A percentile compares a stretch with the other conserved stretches of the same genome.
Conservation (phyloP, 2,888 invertebrate genomes). For the Platypus cylindrus region DNA sequence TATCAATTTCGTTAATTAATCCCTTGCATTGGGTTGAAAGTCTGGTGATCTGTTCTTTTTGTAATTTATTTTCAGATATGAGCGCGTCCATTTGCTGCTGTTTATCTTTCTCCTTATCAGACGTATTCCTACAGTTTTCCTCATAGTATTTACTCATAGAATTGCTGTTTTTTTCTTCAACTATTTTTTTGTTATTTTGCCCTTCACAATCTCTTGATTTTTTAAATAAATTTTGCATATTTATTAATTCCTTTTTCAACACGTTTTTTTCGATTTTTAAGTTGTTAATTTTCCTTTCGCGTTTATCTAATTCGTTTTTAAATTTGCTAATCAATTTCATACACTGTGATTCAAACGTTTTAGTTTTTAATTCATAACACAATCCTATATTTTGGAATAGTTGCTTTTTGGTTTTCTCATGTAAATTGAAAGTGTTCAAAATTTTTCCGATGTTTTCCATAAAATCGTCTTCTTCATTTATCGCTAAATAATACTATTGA, state of each 20-base stretch:
- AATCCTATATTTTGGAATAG: constrained; percentile 14
- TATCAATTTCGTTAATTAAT: constrained; percentile 18
- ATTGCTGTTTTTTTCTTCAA: constrained; percentile 5
- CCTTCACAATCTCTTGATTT: too few species aligned
- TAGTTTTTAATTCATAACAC: constrained; percentile 14
- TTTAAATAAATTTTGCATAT: too few species aligned
- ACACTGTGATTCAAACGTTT: constrained; percentile 16
- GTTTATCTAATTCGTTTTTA: constrained; percentile 13
- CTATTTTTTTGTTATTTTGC: constrained; percentile 7
- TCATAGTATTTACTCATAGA: constrained; percentile 10
- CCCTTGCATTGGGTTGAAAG: constrained; percentile 15
- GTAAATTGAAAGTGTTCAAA: constrained; percentile 12
- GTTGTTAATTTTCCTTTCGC: constrained; percentile 14
- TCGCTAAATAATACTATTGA: constrained; percentile 16
- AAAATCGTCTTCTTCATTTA: constrained; percentile 16
- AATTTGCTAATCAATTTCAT: constrained; percentile 13
- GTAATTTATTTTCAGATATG: constrained; percentile 10
- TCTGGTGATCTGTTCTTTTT: constrained; percentile 15
- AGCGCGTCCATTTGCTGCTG: constrained; percentile 12
- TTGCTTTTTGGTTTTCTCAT: constrained; percentile 8
- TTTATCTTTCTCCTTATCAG: constrained; percentile 4
- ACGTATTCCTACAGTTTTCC: constrained; percentile 8
- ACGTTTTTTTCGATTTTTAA: constrained; percentile 13
- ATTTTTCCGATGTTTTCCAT: constrained; percentile 14
- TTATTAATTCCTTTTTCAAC: constrained; percentile 16